Conservation (phyloP, 2,888 invertebrate species). For the Rhingia rostrata region DNA sequence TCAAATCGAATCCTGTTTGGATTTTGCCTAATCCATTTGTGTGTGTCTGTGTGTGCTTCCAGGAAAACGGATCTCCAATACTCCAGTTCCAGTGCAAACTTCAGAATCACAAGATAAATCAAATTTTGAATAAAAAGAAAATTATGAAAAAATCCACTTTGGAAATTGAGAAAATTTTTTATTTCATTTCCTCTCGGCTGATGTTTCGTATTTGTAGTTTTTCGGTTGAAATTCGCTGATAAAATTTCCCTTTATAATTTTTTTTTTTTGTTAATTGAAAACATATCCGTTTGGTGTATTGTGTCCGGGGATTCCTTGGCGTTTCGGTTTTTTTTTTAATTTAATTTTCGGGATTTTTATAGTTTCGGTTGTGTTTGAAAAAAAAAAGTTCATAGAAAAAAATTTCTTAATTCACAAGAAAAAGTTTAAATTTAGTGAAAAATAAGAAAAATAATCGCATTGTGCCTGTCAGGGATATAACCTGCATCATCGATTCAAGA, state of each 20-base stretch:
- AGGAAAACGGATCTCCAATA: slow-evolving; percentile 25
- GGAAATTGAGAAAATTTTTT: slow-evolving; percentile 34
- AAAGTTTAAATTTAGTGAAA: slow-evolving; percentile 34
- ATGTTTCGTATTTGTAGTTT: slow-evolving; percentile 54
- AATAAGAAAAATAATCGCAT: slow-evolving; percentile 8
- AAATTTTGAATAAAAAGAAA: slow-evolving; percentile 20
- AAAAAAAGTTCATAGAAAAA: not conserved
- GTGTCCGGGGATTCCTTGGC: slow-evolving; percentile 22
- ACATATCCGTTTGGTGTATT: not conserved
- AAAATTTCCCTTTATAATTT: slow-evolving; percentile 12
- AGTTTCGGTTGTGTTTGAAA: slow-evolving; percentile 17
- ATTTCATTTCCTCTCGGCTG: slow-evolving; percentile 60
- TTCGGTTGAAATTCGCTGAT: slow-evolving; percentile 56
- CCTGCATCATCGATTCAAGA: slow-evolving; percentile 13
- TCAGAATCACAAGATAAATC: not conserved
- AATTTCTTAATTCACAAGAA: not conserved
- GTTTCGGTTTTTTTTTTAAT: slow-evolving; percentile 39
- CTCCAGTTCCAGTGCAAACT: slow-evolving; percentile 22
- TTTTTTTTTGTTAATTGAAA: slow-evolving; percentile 4
- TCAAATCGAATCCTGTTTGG: slow-evolving; percentile 27
- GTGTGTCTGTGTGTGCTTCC: slow-evolving; percentile 36
- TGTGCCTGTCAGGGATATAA: slow-evolving; percentile 33
- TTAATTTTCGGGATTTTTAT: not conserved
- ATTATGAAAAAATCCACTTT: slow-evolving; percentile 56
- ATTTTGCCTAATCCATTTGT: slow-evolving; percentile 3